A percentile compares a stretch with the other conserved stretches of the same genome.
Conservation (phyloP, 2,113 vertebrate genomes). For the Hylia prasina region DNA sequence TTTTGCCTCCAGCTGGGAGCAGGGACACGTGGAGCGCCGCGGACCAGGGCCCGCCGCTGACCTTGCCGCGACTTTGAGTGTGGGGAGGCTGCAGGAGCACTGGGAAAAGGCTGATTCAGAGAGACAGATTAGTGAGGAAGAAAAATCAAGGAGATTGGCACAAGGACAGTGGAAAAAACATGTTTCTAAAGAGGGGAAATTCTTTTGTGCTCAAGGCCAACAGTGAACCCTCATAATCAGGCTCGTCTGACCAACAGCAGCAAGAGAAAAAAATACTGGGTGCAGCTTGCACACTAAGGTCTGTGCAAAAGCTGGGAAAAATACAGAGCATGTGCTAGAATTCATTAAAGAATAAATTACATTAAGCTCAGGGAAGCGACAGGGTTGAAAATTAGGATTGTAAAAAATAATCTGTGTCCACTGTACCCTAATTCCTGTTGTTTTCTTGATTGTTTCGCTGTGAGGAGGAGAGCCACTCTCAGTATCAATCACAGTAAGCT, state of each 20-base stretch:
- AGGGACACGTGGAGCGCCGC: neutral
- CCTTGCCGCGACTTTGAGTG: conserved; percentile 13
- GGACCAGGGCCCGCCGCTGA: neutral
- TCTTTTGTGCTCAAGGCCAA: neutral
- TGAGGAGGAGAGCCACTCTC: conserved; percentile 8
- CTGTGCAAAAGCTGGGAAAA: neutral
- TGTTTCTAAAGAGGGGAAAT: neutral
- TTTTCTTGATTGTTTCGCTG: conserved; percentile 25
- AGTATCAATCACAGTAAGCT: conserved; percentile 43
- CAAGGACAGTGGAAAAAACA: neutral
- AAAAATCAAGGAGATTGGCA: conserved; percentile 39
- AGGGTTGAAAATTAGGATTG: conserved; percentile 1
- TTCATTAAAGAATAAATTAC: neutral
- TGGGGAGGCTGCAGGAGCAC: neutral
- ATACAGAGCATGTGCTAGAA: neutral
- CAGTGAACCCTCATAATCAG: neutral
- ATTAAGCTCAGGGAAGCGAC: neutral
- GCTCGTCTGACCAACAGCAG: neutral
- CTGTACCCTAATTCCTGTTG: conserved; percentile 45
- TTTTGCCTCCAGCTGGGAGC: neutral
- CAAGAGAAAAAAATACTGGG: neutral
- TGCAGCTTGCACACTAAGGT: neutral
- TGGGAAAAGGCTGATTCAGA: conserved; percentile 22
- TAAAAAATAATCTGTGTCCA: neutral
- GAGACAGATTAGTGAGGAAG: neutral